Percentiles rank a stretch among this genome's conserved stretches.
phyloP scores from a whole-genome alignment of 2,113 vertebrate genomes.

The Cromileptes altivelis region DNA sequence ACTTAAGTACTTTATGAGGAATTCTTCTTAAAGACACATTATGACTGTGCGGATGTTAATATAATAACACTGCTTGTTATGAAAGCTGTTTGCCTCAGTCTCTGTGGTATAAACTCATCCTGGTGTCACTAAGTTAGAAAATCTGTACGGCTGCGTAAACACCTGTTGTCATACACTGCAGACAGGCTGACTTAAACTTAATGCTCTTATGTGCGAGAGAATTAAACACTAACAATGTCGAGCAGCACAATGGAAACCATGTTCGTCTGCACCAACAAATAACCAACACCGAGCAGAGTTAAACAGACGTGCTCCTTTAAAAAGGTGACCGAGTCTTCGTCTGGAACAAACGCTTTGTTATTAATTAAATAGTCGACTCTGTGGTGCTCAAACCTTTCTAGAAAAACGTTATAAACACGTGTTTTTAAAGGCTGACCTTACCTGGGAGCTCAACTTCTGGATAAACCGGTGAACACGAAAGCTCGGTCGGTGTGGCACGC shows the following conservation, averaged over 20 bases:
- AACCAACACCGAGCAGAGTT: conserved; percentile 8
- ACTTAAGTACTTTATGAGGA: conserved; percentile 17
- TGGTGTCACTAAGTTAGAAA: background rate
- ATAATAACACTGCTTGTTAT: background rate
- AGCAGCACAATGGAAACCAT: conserved; percentile 67
- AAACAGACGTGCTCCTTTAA: background rate
- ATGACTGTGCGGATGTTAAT: background rate
- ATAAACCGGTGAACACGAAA: conserved; percentile 53
- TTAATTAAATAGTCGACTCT: background rate
- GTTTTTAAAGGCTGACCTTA: conserved; percentile 36
- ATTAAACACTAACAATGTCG: conserved; percentile 56
- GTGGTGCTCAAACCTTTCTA: fast-evolving
- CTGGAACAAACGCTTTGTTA: background rate
- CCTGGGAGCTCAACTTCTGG: conserved; percentile 67
- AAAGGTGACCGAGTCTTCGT: background rate
- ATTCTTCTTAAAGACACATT: background rate
- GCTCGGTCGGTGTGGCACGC: conserved; percentile 52
- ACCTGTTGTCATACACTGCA: conserved; percentile 66
- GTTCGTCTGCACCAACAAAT: conserved; percentile 21
- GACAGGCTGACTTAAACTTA: conserved; percentile 37
- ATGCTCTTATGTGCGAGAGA: conserved; percentile 57
- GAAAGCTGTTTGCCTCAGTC: background rate
- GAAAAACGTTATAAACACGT: background rate
- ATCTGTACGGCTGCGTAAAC: conserved; percentile 28
- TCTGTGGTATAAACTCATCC: background rate